Evolutionary conservation across 1,140 invertebrate genomes (phyloP).

Genomic region (Cherax quadricarinatus): DNA sequence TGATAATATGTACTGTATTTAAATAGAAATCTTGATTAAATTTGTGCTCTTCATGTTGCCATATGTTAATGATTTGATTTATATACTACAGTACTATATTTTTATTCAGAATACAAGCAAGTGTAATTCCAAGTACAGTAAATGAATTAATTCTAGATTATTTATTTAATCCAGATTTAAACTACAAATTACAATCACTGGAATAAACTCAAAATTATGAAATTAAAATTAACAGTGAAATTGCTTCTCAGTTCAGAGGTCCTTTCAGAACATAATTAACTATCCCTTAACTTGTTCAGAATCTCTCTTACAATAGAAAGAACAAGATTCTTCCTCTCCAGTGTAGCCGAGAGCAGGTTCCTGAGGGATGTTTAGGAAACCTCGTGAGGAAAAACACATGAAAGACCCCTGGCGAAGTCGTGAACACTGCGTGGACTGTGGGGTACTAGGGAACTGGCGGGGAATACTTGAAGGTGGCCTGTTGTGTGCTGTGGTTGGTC

Average conservation of each 20-base stretch:
- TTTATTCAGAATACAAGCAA: too few species aligned
- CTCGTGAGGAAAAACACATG: conserved; percentile 46
- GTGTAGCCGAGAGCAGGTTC: conserved; percentile 46
- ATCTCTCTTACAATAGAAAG: conserved; percentile 3
- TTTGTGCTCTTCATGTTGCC: too few species aligned
- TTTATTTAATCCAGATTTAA: neutral
- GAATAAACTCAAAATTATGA: neutral
- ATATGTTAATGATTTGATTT: too few species aligned
- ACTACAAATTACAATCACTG: neutral
- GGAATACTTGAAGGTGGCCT: conserved; percentile 55
- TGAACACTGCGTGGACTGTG: conserved; percentile 53
- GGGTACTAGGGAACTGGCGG: conserved; percentile 56
- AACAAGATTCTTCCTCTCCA: conserved; percentile 22
- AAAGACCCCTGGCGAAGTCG: conserved; percentile 44
- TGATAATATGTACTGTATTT: too few species aligned
- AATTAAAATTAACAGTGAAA: neutral
- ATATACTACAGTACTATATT: too few species aligned
- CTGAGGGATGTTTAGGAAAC: conserved; percentile 61
- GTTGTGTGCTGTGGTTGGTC: conserved; percentile 55
- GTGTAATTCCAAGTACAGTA: too few species aligned
- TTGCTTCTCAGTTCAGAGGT: neutral
- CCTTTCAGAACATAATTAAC: neutral
- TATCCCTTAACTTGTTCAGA: neutral
- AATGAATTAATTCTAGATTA: neutral
- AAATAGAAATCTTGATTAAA: too few species aligned